Evolutionary conservation across 2,888 invertebrate species (phyloP).

Genomic region (Chesias legatella): DNA sequence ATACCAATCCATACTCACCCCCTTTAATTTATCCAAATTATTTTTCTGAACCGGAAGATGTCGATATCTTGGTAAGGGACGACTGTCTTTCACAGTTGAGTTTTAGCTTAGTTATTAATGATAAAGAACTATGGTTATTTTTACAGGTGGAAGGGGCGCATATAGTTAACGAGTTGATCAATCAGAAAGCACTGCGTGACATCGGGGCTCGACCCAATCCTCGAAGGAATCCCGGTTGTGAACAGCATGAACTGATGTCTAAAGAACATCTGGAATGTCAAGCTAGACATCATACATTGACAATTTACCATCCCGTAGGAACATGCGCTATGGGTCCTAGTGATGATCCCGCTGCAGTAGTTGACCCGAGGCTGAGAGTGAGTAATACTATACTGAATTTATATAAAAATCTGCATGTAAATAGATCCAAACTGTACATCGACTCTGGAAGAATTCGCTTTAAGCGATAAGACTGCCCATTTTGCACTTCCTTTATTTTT

Average conservation of each 20-base stretch:
- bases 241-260: slow-evolving; percentile 80
- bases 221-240: slow-evolving; percentile 84
- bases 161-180: slow-evolving; percentile 81
- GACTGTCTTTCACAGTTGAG: neutral
- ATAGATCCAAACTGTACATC: too few relatives aligned
- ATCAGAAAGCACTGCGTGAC: slow-evolving; percentile 81
- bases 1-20: slow-evolving; percentile 84
- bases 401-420: too few relatives aligned
- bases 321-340: slow-evolving; percentile 90
- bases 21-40: slow-evolving; percentile 95
- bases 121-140: neutral
- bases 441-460: too few relatives aligned
- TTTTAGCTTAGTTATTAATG: too few relatives aligned
- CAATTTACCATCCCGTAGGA: slow-evolving; percentile 90
- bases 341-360: slow-evolving; percentile 80
- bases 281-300: slow-evolving; percentile 86
- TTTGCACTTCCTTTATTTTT: too few relatives aligned
- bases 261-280: slow-evolving; percentile 90
- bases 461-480: too few relatives aligned
- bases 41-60: slow-evolving; percentile 85
- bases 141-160: slow-evolving; percentile 87
- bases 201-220: slow-evolving; percentile 84
- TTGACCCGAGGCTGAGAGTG: slow-evolving; percentile 82
- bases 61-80: slow-evolving; percentile 83
- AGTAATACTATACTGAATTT: slow-evolving; percentile 1